Base-by-base conservation (phyloP, 2,888 invertebrate genomes). In the Rhogogaster chlorosoma region DNA sequence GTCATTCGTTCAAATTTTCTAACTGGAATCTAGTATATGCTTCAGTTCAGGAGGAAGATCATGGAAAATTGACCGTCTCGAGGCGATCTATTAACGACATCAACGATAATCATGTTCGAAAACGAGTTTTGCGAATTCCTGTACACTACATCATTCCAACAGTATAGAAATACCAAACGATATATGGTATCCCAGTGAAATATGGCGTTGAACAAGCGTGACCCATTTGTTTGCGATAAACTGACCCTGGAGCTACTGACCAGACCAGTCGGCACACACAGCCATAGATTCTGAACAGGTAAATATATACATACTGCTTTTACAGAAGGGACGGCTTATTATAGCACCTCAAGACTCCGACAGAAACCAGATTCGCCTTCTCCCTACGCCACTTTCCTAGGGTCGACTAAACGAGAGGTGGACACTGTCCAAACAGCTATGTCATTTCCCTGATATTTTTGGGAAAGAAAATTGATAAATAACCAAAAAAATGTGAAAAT, bases 171-270 rank as follows among this genome's bases (percentile, higher is more conserved):
- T 92, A 93, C 92, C 92, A 93, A 92, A 92, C 53, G 77, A 77
- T 53, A 29, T 26, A 26, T 67, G 29, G 67, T 67, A 53, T 77
- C 92, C 89, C 85, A 89, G 91, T 92, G 92, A 92, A 92, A 92
- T 92, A 92, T 91, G 92, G 91, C 92, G 90, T 87, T 91, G 92
- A 92, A 92, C 91, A 90, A 92, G 91, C 92, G 91, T 91, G 92
- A 92, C 93, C 92, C 92, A 93, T 92, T 92, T 92, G 92, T 93
- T 92, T 92, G 92, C 77, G 91, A 92, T 93, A 93, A 92, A 93
- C 91, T 92, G 92, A 92, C 92, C 92, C 91, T 91, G 91, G 87
- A 91, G 91, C 92, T 90, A 91, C 91, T 92, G 80, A 80, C 80
- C 91, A 87, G 89, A 91, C 92, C 92, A 92, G 92, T 92, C 90